phyloP scores from a whole-genome alignment of 2,888 invertebrate genomes.

The Ariolimax columbianus region DNA sequence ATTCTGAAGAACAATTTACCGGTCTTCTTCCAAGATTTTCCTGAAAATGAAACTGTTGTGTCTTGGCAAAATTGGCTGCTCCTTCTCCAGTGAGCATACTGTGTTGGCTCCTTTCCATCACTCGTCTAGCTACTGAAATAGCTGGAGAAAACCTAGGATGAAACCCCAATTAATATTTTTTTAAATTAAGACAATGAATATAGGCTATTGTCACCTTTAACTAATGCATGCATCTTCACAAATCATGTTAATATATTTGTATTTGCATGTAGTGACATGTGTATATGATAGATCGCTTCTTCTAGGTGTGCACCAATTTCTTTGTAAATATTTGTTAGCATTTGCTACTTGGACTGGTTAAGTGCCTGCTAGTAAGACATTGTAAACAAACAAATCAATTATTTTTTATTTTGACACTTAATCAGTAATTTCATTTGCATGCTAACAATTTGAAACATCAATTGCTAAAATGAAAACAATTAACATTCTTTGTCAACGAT shows the following conservation, averaged over 20 bases:
- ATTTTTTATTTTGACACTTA: too few species aligned
- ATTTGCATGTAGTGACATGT: not conserved
- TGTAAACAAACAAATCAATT: too few species aligned
- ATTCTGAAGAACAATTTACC: not conserved
- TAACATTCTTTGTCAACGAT: not conserved
- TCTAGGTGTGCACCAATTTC: too few species aligned
- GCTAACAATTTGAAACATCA: not conserved
- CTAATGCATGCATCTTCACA: not conserved
- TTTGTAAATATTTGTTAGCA: too few species aligned
- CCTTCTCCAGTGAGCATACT: slow-evolving; percentile 65
- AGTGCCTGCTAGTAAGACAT: too few species aligned
- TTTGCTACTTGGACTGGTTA: too few species aligned
- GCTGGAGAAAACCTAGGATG: slow-evolving; percentile 58
- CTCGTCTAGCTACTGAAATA: slow-evolving; percentile 62
- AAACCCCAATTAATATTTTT: not conserved
- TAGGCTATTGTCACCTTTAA: too few species aligned
- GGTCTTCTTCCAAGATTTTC: slow-evolving; percentile 14
- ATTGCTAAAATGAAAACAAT: not conserved
- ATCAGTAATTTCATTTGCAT: too few species aligned
- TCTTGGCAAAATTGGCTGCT: slow-evolving; percentile 61
- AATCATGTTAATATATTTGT: not conserved
- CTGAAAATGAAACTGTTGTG: slow-evolving; percentile 57
- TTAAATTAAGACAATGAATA: not conserved
- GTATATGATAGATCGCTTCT: not conserved
- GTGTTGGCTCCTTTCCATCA: slow-evolving; percentile 63